Evolutionary conservation across 2,888 invertebrate species (phyloP).

Genomic region (Escarpia spicata): DNA sequence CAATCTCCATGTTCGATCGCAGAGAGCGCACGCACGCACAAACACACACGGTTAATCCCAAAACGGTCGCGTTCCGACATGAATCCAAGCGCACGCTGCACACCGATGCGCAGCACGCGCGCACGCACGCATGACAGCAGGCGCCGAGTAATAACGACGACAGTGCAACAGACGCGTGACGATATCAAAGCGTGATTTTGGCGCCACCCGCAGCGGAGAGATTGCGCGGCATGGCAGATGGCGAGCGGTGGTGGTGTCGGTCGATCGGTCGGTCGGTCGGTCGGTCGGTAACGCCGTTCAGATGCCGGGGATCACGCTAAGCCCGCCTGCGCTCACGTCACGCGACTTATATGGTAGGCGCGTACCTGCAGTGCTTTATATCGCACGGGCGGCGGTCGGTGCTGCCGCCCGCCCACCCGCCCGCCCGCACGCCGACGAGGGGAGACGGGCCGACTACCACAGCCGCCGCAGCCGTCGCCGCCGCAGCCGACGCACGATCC

Average conservation of each 20-base stretch:
- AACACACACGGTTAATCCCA: neutral
- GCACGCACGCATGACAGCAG: conserved; percentile 8
- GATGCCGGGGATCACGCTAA: neutral
- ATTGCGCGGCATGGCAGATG: neutral
- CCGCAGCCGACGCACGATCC: neutral
- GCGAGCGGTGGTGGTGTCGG: neutral
- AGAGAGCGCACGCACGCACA: neutral
- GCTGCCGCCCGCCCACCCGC: neutral
- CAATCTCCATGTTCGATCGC: neutral
- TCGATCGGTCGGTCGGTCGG: neutral
- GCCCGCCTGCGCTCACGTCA: neutral
- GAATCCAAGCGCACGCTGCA: neutral
- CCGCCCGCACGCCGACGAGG: neutral
- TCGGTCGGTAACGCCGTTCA: neutral
- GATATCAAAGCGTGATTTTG: neutral
- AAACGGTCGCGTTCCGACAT: neutral
- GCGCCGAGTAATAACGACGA: neutral
- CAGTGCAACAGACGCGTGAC: neutral
- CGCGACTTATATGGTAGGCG: neutral
- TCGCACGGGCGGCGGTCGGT: neutral
- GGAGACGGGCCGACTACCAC: neutral
- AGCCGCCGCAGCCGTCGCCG: neutral
- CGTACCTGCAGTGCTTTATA: conserved; percentile 1
- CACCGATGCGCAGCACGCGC: neutral
- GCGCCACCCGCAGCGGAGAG: neutral